Evolutionary conservation across 1,140 invertebrate species (phyloP), one percentile per base, ranked within the genome.

Genomic region (Calliphora vicina): DNA sequence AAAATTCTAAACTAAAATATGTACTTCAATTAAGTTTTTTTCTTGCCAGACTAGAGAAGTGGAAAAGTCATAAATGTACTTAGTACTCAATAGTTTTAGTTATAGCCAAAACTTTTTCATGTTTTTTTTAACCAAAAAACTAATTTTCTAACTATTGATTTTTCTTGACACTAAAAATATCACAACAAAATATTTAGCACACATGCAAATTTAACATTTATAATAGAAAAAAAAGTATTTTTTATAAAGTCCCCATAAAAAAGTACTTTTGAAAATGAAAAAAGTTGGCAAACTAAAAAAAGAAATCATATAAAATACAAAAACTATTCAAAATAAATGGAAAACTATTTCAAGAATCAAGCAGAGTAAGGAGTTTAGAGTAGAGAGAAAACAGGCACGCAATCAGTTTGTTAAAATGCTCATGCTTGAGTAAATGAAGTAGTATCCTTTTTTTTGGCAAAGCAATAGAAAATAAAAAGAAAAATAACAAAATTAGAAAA

Each of bases 81-180:
- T 35, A 35, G 13, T 50, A 50, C 45, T 50, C 45, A 50, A 50
- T 50, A 50, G 45, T 50, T 50, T 50, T 50, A 35, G 45, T 50
- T 50, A 50, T 17, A 17, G 1, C 12, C 42, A 50, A 50, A 50
- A 50, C 45, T 50, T 50, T 50, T 6, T 50, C 42, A n/a, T 35
- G 6, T 35, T 2, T 10, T 6, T 35, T 35, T 6, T 10, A 35
- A 35, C 45, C 4, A 50, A 13, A 45, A 67, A 67, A 67, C 61
- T 67, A 67, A 67, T 67, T 67, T 23, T 25, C n/a, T 67, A 67
- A 67, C n/a, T 67, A 67, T 67, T 67, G 61, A 67, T 67, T 67
- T 67, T 67, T 67, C 45, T 50, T 13, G 5, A 43, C 12, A 12
- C 12, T 50, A 50, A 50, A 50, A 6, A 2, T 67, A 20, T 23